phyloP scores from a whole-genome alignment of 2,888 invertebrate species.

The Hypena proboscidalis region DNA sequence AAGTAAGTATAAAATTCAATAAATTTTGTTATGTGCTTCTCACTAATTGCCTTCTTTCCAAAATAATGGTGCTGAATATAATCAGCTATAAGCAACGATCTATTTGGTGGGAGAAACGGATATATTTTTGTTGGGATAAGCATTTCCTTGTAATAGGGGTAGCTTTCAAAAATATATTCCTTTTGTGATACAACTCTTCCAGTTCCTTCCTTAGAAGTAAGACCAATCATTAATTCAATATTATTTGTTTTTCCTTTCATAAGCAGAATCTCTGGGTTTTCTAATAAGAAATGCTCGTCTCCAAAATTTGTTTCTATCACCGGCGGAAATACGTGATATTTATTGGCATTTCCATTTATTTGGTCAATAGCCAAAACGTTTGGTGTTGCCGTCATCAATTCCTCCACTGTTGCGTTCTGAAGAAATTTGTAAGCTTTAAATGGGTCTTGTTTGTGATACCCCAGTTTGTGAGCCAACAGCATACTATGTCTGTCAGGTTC shows the following conservation, averaged over 20 bases:
- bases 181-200: conserved; percentile 30
- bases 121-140: conserved; percentile 50
- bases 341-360: too few relatives aligned
- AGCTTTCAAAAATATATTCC: conserved; percentile 21
- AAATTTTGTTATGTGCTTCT: conserved; percentile 42
- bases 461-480: conserved; percentile 46
- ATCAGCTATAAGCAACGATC: conserved; percentile 44
- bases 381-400: too few relatives aligned
- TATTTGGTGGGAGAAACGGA: conserved; percentile 24
- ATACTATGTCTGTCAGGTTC: conserved; percentile 50
- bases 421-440: too few relatives aligned
- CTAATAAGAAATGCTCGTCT: conserved; percentile 45
- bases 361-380: too few relatives aligned
- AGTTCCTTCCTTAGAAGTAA: conserved; percentile 87
- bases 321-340: too few relatives aligned
- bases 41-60: conserved; percentile 39
- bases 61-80: conserved; percentile 51
- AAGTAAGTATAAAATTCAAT: conserved; percentile 40
- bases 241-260: conserved; percentile 70
- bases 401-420: too few relatives aligned
- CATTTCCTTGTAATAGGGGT: conserved; percentile 45
- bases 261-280: conserved; percentile 38
- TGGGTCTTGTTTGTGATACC: conserved; percentile 51
- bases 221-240: conserved; percentile 89
- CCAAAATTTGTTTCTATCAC: conserved; percentile 55